phyloP scores from a whole-genome alignment of 2,888 invertebrate species.

The Geophilus truncorum region DNA sequence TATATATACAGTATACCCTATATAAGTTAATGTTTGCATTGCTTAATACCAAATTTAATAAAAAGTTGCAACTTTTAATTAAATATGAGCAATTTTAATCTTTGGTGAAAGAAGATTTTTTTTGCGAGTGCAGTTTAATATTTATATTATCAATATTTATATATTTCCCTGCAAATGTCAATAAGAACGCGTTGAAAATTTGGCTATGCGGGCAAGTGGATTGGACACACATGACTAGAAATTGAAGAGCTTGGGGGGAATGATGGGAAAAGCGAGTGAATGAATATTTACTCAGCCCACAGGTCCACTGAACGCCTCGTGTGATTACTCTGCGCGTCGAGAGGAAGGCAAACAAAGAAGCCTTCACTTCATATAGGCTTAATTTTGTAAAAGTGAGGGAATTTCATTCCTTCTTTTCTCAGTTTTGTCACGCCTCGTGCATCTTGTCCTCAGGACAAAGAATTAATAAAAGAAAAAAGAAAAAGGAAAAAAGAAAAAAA shows the following conservation, averaged over 20 bases:
- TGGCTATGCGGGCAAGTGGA: background rate
- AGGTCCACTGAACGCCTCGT: slow-evolving; percentile 18
- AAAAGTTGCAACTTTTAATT: too few relatives aligned
- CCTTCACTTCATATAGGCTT: slow-evolving; percentile 8
- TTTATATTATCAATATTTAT: background rate
- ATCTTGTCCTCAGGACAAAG: background rate
- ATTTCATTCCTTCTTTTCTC: background rate
- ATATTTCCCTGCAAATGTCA: background rate
- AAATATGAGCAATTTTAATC: too few relatives aligned
- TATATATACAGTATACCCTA: too few relatives aligned
- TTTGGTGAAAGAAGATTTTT: too few relatives aligned
- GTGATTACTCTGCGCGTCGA: slow-evolving; percentile 15
- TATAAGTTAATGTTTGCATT: too few relatives aligned
- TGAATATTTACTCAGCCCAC: slow-evolving; percentile 21
- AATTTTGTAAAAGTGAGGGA: slow-evolving; percentile 9
- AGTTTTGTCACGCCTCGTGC: background rate
- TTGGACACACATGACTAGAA: slow-evolving; percentile 24
- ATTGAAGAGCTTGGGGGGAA: slow-evolving; percentile 11
- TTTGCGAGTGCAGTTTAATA: too few relatives aligned
- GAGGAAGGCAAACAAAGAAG: slow-evolving; percentile 21
- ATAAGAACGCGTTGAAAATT: background rate
- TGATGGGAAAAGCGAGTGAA: slow-evolving; percentile 18
- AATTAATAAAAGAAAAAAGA: background rate
- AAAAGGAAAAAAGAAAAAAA: too few relatives aligned
- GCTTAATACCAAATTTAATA: too few relatives aligned